Evolutionary conservation across 1,140 invertebrate genomes (phyloP), one percentile per base, ranked within the genome.

Genomic region (Drosophila baimaii): DNA sequence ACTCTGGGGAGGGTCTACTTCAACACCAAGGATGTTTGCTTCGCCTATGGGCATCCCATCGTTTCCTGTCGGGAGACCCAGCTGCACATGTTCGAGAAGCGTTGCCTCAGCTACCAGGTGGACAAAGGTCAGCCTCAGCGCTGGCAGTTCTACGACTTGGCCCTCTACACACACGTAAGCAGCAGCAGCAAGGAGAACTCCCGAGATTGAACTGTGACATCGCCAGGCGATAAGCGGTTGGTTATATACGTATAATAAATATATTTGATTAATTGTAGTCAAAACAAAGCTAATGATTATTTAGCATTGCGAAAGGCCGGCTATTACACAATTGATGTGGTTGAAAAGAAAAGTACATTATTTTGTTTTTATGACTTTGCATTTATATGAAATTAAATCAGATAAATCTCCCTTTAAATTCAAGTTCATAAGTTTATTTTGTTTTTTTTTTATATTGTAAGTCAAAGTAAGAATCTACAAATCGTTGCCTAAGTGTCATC

Each of bases 1-100:
- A 92, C 93, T n/a, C 92, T 97, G 19, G 95, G 95, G 23, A 92
- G 91, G n/a, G 83, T 95, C 21, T 97, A 96, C 90, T 96, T 96
- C 83, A 94, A 93, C 4, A 91, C 96, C 25, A 93, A 94, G 31
- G 95, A 94, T 0, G 91, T 95, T 79, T 96, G 96, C 83, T 96
- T 94, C 79, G 93, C 93, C 56, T 74, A 94, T 23, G 95, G 95
- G 59, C 94, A 95, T 89, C 95, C 95, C 4, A 93, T 75, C 8
- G 49, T 71, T 1, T 88, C 91, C 10, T 96, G 95, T 82, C 90
- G 91, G 56, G 92, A 93, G 82, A 82, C 72, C 35, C 81, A 84
- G 25, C 55, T 29, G 27, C 76, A 85, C 17, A 12, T 79, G 2
- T 90, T 92, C 68, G 76, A 73, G 10, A 74, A 91, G 64, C 91